Base-by-base conservation (phyloP, 1,140 invertebrate genomes). In the Trichogramma pretiosum region DNA sequence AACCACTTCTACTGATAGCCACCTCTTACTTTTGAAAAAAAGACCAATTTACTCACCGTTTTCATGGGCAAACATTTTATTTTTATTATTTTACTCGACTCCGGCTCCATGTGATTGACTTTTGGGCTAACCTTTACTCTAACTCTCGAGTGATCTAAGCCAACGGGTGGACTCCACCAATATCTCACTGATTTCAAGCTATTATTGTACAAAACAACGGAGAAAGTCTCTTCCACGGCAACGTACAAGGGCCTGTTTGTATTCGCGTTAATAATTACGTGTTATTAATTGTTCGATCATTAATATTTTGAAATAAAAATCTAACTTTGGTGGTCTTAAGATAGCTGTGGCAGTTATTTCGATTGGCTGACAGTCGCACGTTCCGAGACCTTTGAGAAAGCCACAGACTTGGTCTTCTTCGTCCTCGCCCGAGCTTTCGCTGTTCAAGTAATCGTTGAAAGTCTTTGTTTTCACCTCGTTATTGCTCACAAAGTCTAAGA, bases 41-140 rank as follows among this genome's bases (percentile, higher is more conserved):
- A 11, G 22, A 39, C 17, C 38, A 28, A 33, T 21, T 22, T 37
- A 35, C 45, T 19, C 5, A 57, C 54, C 32, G 44, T 53, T 23
- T 52, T 35, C 13, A 47, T 16, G 2, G 45, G 43, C 11, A 46
- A 23, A 19, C 45, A 37, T 3, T 11, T 42, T 13, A 46, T n/a
- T 47, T 32, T 30, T 36, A 46, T 11, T 19, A 28, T 26, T 24
- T 45, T 21, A 0, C 2, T 9, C 22, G 42, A 40, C 8, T 35
- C 2, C 0, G 48, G 42, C 13, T 11, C 10, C 13, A 50, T 26
- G 22, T 14, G n/a, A 46, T 45, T 33, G 26, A 34, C 45, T 23
- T 34, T 45, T 18, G 35, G 42, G 16, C 35, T 28, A 13, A 50
- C 22, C 5, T 19, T 21, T 13, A 50, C 30, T 21, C 17, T 50